Percentiles rank a stretch among this genome's conserved stretches.
These are phyloP conservation scores for Merodon equestris DNA, from an alignment of 2,888 invertebrate genomes.

Conservation along the genomic window DNA sequence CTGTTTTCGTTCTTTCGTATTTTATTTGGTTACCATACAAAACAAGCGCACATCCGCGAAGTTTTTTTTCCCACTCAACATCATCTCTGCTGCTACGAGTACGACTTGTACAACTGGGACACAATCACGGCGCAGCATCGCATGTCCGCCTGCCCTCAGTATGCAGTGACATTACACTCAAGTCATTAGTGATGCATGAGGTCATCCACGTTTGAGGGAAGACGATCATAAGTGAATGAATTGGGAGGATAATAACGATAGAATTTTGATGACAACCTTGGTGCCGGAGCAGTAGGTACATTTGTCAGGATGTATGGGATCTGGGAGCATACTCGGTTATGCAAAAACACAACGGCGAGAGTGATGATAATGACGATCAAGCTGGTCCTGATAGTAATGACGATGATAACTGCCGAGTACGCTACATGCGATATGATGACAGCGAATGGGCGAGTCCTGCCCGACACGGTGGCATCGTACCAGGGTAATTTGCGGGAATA, in stretches of 20 bases:
- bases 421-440: neutral
- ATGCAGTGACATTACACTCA: constrained; percentile 41
- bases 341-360: neutral
- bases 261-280: constrained; percentile 50
- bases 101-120: constrained; percentile 6
- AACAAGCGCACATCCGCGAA: neutral
- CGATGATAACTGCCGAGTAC: constrained; percentile 4
- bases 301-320: neutral
- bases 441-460: too few relatives aligned
- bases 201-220: constrained; percentile 40
- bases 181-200: constrained; percentile 59
- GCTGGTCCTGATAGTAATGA: neutral
- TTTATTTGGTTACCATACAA: neutral
- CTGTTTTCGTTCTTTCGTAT: neutral
- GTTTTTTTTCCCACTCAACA: neutral
- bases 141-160: neutral
- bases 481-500: constrained; percentile 40
- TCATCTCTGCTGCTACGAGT: too few relatives aligned
- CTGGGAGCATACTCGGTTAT: neutral
- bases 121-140: constrained; percentile 14
- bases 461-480: neutral
- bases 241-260: constrained; percentile 43
- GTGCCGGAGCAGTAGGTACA: constrained; percentile 5
- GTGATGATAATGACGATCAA: constrained; percentile 3
- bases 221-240: constrained; percentile 61